These are phyloP conservation scores for Volucella zonaria DNA, from an alignment of 2,888 invertebrate genomes.

Conservation along the genomic window DNA sequence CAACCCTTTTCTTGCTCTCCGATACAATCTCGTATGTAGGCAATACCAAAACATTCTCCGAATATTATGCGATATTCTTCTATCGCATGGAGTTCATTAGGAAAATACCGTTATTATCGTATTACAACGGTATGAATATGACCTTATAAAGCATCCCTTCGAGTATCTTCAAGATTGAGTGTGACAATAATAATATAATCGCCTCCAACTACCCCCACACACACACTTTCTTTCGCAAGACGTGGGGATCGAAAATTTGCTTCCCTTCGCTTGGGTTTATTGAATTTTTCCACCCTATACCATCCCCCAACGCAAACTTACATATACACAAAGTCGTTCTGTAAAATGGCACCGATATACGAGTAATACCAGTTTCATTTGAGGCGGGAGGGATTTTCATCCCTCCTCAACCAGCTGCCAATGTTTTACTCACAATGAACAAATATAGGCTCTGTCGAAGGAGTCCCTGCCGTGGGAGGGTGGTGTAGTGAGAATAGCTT, in stretches of 20 bases:
- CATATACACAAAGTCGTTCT: conserved; percentile 8
- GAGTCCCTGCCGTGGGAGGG: neutral
- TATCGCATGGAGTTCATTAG: conserved; percentile 48
- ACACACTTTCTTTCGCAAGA: too few relatives aligned
- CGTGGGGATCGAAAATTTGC: neutral
- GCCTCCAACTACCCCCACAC: neutral
- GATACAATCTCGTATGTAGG: too few relatives aligned
- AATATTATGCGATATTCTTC: conserved; percentile 31
- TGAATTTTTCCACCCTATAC: conserved; percentile 21
- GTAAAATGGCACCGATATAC: conserved; percentile 54
- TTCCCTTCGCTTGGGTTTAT: conserved; percentile 23
- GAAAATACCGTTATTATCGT: conserved; percentile 44
- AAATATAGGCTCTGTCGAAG: neutral
- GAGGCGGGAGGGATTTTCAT: neutral
- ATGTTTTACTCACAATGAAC: conserved; percentile 11
- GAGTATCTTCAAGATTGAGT: conserved; percentile 35
- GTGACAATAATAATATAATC: conserved; percentile 49
- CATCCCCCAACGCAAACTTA: neutral
- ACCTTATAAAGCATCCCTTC: conserved; percentile 21
- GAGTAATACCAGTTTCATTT: conserved; percentile 48
- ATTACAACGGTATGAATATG: conserved; percentile 46
- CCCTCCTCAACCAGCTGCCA: neutral
- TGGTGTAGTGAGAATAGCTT: neutral
- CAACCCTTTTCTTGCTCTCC: too few relatives aligned
- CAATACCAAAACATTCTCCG: conserved; percentile 6